phyloP scores from a whole-genome alignment of 2,113 vertebrate species.

The Xiphorhynchus elegans region DNA sequence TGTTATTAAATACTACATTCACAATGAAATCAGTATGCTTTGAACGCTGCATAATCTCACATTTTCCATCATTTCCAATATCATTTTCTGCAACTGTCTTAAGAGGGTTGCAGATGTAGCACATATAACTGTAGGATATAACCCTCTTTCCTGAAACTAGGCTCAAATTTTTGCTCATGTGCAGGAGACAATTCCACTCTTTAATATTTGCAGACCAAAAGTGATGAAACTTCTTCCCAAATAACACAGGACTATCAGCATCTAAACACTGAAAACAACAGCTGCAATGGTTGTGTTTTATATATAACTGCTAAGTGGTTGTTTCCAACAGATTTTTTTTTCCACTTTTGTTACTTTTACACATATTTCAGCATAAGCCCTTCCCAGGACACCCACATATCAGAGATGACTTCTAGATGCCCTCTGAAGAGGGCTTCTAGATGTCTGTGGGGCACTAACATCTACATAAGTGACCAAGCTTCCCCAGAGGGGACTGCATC shows the following conservation, averaged over 20 bases:
- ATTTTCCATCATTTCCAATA: neutral
- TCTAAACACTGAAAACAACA: neutral
- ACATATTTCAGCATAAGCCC: neutral
- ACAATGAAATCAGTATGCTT: neutral
- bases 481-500: neutral
- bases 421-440: too few relatives aligned
- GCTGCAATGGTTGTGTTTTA: neutral
- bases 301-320: neutral
- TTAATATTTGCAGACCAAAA: neutral
- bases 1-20: neutral
- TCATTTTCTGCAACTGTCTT: neutral
- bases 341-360: neutral
- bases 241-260: neutral
- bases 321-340: slow-evolving; percentile 2
- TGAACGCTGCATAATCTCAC: neutral
- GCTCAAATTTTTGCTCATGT: neutral
- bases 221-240: neutral
- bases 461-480: neutral
- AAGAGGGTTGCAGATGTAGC: neutral
- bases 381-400: neutral
- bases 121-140: accelerated
- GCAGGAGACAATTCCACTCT: neutral
- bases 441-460: neutral
- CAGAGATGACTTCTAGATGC: neutral
- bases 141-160: neutral